Base-by-base conservation (phyloP, 2,888 invertebrate genomes). In the Chesias legatella region DNA sequence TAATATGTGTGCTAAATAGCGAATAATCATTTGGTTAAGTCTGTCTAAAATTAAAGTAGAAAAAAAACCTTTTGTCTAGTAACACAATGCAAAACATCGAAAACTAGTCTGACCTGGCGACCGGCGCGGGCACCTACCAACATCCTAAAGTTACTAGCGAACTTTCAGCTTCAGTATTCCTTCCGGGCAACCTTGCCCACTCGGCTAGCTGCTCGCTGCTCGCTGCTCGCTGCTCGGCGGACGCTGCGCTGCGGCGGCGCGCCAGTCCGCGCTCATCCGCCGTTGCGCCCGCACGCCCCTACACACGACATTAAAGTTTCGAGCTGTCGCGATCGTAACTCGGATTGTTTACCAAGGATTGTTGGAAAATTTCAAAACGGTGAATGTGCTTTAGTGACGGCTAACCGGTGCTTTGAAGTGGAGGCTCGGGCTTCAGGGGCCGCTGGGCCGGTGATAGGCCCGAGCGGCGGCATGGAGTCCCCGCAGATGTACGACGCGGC, bases 401-500 rank as follows among this genome's bases (percentile, higher is more conserved):
- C 71, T 66, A 28, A 68, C 74, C 74, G 81, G 85, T 86, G 85
- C 79, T 76, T 78, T 84, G 85, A 80, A 79, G 88, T 84, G 86
- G 85, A 86, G 81, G 75, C 77, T 73, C 73, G 83, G 74, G 79
- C 74, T 69, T 60, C 71, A 73, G 73, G 74, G 76, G 82, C 83
- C 84, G 75, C 80, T 73, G 81, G 81, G 80, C 80, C 80, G 71
- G 72, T 63, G 59, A 71, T 79, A 52, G 82, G 80, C 79, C 81
- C 82, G 74, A 69, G 76, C 77, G 83, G 84, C 83, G 84, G 86
- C 54, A 94, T 94, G 94, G 94, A 94, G 88, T 94, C 94, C 68
- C 94, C 95, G 57, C 94, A 94, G 86, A 94, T 95, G 94, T 95
- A 95, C 90, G 95, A 95, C 79, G 90, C 90, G 74, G 90, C 92